Percentiles rank a stretch among this genome's conserved stretches.
phyloP scores from a whole-genome alignment of 1,140 invertebrate genomes.

The Eriosoma lanigerum region DNA sequence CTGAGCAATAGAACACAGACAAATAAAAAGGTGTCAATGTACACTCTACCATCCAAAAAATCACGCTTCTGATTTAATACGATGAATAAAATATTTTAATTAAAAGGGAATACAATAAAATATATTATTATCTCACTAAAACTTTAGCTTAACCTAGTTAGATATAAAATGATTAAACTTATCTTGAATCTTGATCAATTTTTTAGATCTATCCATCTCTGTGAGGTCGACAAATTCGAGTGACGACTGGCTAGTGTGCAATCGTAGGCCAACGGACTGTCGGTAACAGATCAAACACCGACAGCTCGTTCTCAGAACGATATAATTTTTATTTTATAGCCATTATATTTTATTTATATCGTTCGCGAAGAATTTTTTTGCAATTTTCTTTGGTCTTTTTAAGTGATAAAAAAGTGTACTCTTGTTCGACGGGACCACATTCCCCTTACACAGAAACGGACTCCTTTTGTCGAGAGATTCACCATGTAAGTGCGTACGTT shows the following conservation, averaged over 20 bases:
- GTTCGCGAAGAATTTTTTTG: not conserved
- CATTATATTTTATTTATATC: not conserved
- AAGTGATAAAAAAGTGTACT: slow-evolving; percentile 2
- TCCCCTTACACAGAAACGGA: not conserved
- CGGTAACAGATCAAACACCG: slow-evolving; percentile 2
- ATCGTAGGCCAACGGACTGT: not conserved
- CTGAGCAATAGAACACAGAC: too few relatives aligned
- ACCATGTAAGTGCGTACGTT: not conserved
- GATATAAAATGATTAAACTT: too few relatives aligned
- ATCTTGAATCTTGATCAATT: too few relatives aligned
- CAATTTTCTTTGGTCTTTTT: not conserved
- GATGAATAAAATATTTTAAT: too few relatives aligned
- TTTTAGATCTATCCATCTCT: not conserved
- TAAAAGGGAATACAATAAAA: too few relatives aligned
- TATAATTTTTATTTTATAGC: slow-evolving; percentile 37
- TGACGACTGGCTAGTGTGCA: not conserved
- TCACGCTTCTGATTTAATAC: too few relatives aligned
- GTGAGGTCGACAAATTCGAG: not conserved
- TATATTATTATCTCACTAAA: too few relatives aligned
- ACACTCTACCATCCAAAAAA: too few relatives aligned
- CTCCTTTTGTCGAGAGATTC: not conserved
- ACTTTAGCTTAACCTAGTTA: too few relatives aligned
- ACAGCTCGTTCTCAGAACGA: slow-evolving; percentile 19
- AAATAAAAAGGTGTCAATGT: too few relatives aligned
- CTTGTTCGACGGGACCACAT: not conserved